Conservation (phyloP, 2,113 vertebrate genomes). For the Sinocyclocheilus anophthalmus region DNA sequence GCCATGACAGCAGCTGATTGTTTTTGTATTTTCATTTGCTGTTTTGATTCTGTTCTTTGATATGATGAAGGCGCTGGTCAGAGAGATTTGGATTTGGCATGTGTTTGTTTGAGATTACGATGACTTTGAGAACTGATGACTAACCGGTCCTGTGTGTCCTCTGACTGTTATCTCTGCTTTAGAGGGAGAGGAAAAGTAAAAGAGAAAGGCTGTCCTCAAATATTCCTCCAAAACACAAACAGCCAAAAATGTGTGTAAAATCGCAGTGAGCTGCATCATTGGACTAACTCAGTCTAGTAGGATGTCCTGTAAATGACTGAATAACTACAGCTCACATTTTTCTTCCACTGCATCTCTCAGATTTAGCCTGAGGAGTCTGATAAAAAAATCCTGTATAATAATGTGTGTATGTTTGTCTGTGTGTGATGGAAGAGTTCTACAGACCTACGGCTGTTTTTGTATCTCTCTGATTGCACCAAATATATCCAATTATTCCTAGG, state of each 20-base stretch:
- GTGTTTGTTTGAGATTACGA: neutral
- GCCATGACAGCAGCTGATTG: neutral
- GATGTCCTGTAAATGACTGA: conserved; percentile 17
- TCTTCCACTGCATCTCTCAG: neutral
- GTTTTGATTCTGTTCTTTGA: conserved; percentile 6
- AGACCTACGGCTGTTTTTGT: conserved; percentile 26
- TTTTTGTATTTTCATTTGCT: neutral
- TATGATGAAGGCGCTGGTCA: neutral
- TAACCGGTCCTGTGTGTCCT: neutral
- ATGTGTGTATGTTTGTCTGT: neutral
- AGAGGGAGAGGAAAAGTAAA: conserved; percentile 4
- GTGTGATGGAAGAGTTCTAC: neutral
- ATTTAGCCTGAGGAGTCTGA: conserved; percentile 21
- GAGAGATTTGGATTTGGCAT: neutral
- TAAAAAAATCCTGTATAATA: neutral
- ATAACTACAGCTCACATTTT: neutral
- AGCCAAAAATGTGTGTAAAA: neutral
- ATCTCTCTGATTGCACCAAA: conserved; percentile 40
- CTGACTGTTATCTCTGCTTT: conserved; percentile 10
- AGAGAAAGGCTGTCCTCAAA: conserved; percentile 6
- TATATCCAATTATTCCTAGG: conserved; percentile 27
- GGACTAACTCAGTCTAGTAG: neutral
- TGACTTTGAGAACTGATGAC: conserved; percentile 20
- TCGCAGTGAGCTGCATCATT: neutral
- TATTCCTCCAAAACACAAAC: neutral